A percentile compares a stretch with the other conserved stretches of the same genome.
These are phyloP conservation scores for Oreortyx pictus DNA, from an alignment of 2,797 vertebrate species.

Conservation along the genomic window DNA sequence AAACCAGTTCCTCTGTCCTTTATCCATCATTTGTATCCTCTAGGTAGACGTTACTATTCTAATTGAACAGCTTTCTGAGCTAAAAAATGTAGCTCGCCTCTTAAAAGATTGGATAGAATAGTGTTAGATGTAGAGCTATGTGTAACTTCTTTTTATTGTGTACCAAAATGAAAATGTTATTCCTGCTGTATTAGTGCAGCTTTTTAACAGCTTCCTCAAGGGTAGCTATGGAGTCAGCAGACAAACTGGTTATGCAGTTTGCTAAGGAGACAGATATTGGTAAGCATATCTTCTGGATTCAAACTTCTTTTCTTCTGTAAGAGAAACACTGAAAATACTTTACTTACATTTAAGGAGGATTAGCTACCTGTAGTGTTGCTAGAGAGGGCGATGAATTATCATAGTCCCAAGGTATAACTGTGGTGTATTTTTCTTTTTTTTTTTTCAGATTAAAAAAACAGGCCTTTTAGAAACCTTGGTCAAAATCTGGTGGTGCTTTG, in stretches of 20 bases:
- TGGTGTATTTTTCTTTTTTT: background rate
- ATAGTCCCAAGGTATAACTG: background rate
- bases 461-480: background rate
- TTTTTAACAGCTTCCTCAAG: background rate
- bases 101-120: background rate
- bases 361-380: background rate
- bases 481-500: background rate
- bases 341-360: background rate
- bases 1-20: background rate
- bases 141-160: background rate
- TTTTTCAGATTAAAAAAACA: background rate
- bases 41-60: background rate
- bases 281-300: background rate
- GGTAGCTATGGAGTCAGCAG: background rate
- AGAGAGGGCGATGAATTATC: background rate
- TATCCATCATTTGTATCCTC: background rate
- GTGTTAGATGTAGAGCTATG: background rate
- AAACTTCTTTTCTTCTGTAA: background rate
- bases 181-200: background rate
- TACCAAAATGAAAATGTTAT: background rate
- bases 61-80: background rate
- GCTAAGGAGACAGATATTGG: background rate
- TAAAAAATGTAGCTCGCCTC: background rate
- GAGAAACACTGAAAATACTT: background rate
- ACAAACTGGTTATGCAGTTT: background rate